Evolutionary conservation across 2,888 invertebrate genomes (phyloP), one percentile per base, ranked within the genome.

Genomic region (Anorthoa munda): DNA sequence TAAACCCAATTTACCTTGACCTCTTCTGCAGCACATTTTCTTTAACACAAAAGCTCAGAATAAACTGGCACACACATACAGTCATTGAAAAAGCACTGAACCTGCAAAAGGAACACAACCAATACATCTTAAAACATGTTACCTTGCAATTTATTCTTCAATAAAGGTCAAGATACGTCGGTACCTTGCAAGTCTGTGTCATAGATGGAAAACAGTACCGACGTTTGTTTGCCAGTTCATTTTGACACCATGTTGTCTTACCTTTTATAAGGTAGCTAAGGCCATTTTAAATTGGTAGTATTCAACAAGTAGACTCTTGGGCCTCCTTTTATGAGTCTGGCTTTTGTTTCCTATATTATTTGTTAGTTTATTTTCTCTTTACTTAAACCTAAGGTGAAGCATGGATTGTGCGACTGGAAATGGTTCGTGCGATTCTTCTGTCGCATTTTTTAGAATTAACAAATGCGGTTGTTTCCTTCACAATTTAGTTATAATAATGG

Each of bases 301-400:
- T 75, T 75, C 77, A 86, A 82, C 80, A 82, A 86, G 86, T 82
- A 63, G 58, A 72, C 60, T 80, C 66, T 75, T 75, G 77, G 61
- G 53, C 17, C 59, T 72, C 72, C 66, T 83, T 86, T 85, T 77
- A 70, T 50, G 61, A 78, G 71, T 61, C 66, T 79, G 46, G 66
- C 75, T 86, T 89, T 90, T 89, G 89, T 90, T 90, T 90, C 88
- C 87, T 89, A 86, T 79, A 83, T 76, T 72, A 79, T 79, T 78
- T 88, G 78, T 86, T 87, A 81, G 77, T 81, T 81, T 84, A 84
- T 81, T 84, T 84, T 75, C 70, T 73, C 80, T 75, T 17, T 75
- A 75, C 61, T 61, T 70, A n/a, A 7, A 50, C 31, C 56, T 80
- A 68, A 81, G 58, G 67, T 11, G 18, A 48, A 21, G 18, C 18